Percentiles rank a stretch among this genome's conserved stretches.
Conservation (phyloP, 2,113 vertebrate species). For the Varanus komodoensis region DNA sequence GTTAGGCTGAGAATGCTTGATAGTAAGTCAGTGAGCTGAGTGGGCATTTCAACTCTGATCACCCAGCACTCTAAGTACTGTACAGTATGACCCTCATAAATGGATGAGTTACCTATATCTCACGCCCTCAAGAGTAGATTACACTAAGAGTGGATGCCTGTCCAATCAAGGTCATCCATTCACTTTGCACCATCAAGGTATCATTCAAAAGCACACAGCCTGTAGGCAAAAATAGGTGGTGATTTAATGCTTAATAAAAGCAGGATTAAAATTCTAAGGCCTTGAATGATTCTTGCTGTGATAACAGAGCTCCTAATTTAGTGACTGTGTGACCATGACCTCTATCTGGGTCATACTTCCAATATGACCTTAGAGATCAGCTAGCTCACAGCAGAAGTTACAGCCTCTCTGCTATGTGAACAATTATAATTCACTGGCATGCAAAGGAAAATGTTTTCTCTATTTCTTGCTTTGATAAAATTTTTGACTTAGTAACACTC, state of each 20-base stretch:
- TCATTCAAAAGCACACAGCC: neutral
- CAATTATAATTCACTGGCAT: neutral
- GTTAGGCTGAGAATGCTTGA: neutral
- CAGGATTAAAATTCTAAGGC: neutral
- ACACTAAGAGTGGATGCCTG: neutral
- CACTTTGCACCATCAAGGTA: neutral
- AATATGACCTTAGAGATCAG: neutral
- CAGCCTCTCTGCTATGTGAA: neutral
- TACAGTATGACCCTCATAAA: neutral
- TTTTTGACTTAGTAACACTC: neutral
- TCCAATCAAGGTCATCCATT: neutral
- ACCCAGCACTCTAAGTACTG: neutral
- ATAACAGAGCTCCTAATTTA: neutral
- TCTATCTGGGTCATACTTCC: neutral
- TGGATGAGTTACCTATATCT: neutral
- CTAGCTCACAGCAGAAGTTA: neutral
- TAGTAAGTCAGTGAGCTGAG: neutral
- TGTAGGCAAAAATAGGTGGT: neutral
- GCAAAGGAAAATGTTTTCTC: slow-evolving; percentile 19
- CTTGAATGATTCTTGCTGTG: neutral
- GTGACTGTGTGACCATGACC: too few species aligned
- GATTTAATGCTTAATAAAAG: neutral
- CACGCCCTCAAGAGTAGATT: neutral
- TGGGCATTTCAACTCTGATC: neutral
- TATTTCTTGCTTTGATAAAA: slow-evolving; percentile 19